phyloP scores from a whole-genome alignment of 2,797 vertebrate species.

The Pterois miles region DNA sequence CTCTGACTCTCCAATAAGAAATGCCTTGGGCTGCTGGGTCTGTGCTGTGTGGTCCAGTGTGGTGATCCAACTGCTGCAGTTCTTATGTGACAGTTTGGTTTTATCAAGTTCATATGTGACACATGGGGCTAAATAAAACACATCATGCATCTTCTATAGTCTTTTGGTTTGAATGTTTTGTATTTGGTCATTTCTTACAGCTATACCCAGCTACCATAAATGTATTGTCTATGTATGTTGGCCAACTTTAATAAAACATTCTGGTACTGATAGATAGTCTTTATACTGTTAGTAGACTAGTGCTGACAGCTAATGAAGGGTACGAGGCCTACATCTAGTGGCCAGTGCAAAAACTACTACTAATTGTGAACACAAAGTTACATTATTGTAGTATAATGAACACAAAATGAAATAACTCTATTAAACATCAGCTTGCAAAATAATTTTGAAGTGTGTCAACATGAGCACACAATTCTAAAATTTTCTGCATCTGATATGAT shows the following conservation, averaged over 20 bases:
- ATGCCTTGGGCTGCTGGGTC: not conserved
- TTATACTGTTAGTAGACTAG: not conserved
- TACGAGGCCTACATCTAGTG: conserved; percentile 46
- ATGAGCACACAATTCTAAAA: not conserved
- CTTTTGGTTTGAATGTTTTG: not conserved
- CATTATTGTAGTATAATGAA: not conserved
- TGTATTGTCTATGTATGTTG: not conserved
- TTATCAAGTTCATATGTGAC: not conserved
- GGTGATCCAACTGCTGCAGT: not conserved
- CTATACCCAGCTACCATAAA: not conserved
- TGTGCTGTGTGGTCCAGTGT: not conserved
- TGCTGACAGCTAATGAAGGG: not conserved
- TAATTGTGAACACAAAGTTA: not conserved
- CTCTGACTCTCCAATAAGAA: not conserved
- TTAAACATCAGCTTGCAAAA: not conserved
- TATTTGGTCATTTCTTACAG: not conserved
- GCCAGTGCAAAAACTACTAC: not conserved
- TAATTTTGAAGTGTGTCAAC: not conserved
- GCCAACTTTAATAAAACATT: not conserved
- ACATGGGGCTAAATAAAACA: not conserved
- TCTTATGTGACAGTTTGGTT: not conserved
- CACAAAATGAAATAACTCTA: not conserved
- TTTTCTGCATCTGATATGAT: no score
- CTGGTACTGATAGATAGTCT: not conserved
- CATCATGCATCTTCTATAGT: not conserved